Conservation (phyloP, 2,113 vertebrate species). For the Rhineura floridana region DNA sequence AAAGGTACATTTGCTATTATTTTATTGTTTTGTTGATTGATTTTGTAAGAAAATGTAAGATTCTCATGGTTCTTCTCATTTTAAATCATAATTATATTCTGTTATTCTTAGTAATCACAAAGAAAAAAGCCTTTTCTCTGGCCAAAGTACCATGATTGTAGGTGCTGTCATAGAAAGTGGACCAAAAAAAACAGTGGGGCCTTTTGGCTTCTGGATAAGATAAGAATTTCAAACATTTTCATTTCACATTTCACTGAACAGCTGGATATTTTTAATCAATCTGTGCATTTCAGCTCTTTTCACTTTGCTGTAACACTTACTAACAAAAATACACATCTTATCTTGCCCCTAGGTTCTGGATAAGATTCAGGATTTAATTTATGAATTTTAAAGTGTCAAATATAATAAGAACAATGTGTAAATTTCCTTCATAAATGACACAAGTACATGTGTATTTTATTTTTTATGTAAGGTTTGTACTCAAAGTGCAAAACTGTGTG, state of each 20-base stretch:
- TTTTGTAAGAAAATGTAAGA: too few species aligned
- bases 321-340: background rate
- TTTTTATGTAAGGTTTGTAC: background rate
- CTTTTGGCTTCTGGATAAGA: too few species aligned
- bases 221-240: conserved; percentile 22
- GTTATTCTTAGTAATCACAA: too few species aligned
- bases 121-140: too few species aligned
- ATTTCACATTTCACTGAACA: background rate
- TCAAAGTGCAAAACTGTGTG: background rate
- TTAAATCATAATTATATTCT: too few species aligned
- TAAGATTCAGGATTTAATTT: background rate
- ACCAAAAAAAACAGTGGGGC: too few species aligned
- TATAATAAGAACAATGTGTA: background rate
- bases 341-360: background rate
- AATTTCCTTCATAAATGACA: background rate
- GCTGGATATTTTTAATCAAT: background rate
- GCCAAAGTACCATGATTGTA: too few species aligned
- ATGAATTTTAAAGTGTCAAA: background rate
- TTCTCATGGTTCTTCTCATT: too few species aligned
- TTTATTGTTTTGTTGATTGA: too few species aligned
- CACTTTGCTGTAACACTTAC: background rate
- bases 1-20: too few species aligned
- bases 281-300: conserved; percentile 12
- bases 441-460: background rate
- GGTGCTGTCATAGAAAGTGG: too few species aligned